Evolutionary conservation across 1,140 invertebrate genomes (phyloP).

Genomic region (Drosophila insularis): DNA sequence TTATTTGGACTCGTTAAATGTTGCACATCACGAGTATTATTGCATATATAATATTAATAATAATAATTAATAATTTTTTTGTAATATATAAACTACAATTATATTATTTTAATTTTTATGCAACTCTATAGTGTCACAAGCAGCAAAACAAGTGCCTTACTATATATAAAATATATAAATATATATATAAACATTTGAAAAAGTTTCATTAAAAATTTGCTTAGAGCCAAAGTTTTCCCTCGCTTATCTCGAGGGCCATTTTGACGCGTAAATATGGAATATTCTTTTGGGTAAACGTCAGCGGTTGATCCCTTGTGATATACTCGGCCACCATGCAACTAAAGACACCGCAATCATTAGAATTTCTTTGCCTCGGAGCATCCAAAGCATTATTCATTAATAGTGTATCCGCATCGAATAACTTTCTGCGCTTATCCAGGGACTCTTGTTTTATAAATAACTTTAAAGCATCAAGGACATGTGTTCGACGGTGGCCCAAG

Average conservation of each 20-base stretch:
- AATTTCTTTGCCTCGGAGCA: constrained; percentile 97
- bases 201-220: too few species aligned
- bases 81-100: not conserved
- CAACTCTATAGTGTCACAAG: constrained; percentile 36
- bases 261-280: constrained; percentile 96
- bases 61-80: not conserved
- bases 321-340: constrained; percentile 98
- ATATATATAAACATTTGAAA: not conserved
- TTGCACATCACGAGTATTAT: constrained; percentile 19
- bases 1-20: constrained; percentile 1
- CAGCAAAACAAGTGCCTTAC: constrained; percentile 45
- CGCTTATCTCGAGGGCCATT: constrained; percentile 95
- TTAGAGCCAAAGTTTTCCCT: constrained; percentile 25
- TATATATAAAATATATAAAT: constrained; percentile 26
- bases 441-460: constrained; percentile 93
- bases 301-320: constrained; percentile 88
- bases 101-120: constrained; percentile 5
- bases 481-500: constrained; percentile 87
- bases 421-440: constrained; percentile 91
- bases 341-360: constrained; percentile 98
- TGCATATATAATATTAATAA: constrained; percentile 1
- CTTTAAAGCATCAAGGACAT: constrained; percentile 87
- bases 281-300: constrained; percentile 91
- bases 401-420: constrained; percentile 89
- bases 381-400: constrained; percentile 86